Percentiles rank a stretch among this genome's conserved stretches.
Conservation (phyloP, 2,113 vertebrate genomes). For the Syngnathus scovelli region DNA sequence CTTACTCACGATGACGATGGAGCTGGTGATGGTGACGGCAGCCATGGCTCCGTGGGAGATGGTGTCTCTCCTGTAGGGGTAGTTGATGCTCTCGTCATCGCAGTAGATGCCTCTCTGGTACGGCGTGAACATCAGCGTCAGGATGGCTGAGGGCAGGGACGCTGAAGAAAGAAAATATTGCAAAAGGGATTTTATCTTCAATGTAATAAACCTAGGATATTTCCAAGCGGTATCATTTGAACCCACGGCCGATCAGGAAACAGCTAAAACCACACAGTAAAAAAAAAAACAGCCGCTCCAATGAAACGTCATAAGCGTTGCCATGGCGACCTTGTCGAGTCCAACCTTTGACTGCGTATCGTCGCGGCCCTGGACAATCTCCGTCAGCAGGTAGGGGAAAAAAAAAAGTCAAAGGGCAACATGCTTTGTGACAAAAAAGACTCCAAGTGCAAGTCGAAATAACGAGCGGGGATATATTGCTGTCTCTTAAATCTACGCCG, state of each 20-base stretch:
- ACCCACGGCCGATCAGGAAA: constrained; percentile 43
- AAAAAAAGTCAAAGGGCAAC: background rate
- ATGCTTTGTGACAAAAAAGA: background rate
- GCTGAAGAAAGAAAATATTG: constrained; percentile 60
- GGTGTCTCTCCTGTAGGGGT: constrained; percentile 86
- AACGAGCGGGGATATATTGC: constrained; percentile 35
- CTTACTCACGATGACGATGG: constrained; percentile 80
- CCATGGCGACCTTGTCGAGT: constrained; percentile 18
- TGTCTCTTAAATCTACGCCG: constrained; percentile 52
- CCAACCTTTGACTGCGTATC: constrained; percentile 21
- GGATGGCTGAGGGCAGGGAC: constrained; percentile 80
- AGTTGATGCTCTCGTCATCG: constrained; percentile 79
- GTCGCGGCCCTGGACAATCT: background rate
- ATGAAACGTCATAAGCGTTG: constrained; percentile 27
- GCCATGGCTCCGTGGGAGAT: constrained; percentile 90
- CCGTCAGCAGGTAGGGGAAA: background rate
- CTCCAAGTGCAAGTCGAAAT: background rate
- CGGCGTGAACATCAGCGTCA: constrained; percentile 79
- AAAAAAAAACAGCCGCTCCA: background rate
- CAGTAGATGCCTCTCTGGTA: constrained; percentile 89
- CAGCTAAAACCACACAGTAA: constrained; percentile 55
- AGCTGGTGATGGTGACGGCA: constrained; percentile 81
- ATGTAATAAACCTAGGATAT: background rate
- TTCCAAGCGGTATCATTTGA: background rate
- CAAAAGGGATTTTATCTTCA: background rate